These are phyloP conservation scores for Chrysina gloriosa DNA, from an alignment of 2,888 invertebrate species.

Conservation along the genomic window DNA sequence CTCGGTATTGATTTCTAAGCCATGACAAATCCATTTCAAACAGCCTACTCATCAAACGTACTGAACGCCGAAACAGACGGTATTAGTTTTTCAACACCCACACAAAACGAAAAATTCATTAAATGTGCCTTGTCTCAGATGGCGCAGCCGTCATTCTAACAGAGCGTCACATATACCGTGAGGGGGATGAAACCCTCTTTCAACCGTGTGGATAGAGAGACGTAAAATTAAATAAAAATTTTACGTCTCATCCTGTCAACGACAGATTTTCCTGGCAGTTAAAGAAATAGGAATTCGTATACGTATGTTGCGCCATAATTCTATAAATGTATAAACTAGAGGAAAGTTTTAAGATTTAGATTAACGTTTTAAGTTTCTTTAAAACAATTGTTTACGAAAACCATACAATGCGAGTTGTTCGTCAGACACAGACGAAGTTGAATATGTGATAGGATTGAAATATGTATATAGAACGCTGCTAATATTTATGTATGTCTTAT, in stretches of 20 bases:
- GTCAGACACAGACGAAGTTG: too few species aligned
- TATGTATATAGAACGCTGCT: too few species aligned
- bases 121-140: slow-evolving; percentile 35
- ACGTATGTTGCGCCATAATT: background rate
- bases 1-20: slow-evolving; percentile 24
- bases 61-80: slow-evolving; percentile 27
- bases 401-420: too few species aligned
- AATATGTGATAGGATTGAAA: too few species aligned
- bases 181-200: slow-evolving; percentile 23
- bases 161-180: slow-evolving; percentile 26
- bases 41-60: slow-evolving; percentile 19
- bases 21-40: slow-evolving; percentile 31
- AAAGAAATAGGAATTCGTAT: slow-evolving; percentile 5
- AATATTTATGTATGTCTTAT: too few species aligned
- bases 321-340: background rate
- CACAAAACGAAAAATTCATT: slow-evolving; percentile 37
- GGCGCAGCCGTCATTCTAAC: slow-evolving; percentile 24
- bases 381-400: too few species aligned
- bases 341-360: too few species aligned
- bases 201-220: slow-evolving; percentile 4
- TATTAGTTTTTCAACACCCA: slow-evolving; percentile 35
- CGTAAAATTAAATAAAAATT: slow-evolving; percentile 36
- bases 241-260: slow-evolving; percentile 29
- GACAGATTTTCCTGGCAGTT: slow-evolving; percentile 23
- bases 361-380: too few species aligned